Base-by-base conservation (phyloP, 2,797 vertebrate species). In the Danio kyathit region DNA sequence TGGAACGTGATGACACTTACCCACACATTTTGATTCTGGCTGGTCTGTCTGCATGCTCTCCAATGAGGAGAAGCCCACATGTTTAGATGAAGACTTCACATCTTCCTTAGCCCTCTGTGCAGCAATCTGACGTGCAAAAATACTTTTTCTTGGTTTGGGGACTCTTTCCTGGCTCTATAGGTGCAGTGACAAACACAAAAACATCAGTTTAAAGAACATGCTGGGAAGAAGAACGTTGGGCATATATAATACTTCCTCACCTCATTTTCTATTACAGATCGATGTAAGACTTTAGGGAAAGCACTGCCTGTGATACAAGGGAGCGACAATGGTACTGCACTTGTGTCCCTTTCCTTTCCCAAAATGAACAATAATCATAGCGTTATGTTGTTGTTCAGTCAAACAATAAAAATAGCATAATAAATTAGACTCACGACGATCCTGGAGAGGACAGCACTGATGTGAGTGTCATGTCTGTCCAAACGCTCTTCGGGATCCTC, bases 111-210 rank as follows among this genome's bases (percentile, higher is more conserved):
- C 83, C 81, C 91, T 96, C 88, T 94, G 96, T 16, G 94, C 94
- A 87, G 95, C 96, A 88, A 98, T 95, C 87, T 99, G 96, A 76
- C 94, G 93, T 14, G 97, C 97, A 93, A 99, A 99, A 89, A 99
- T 97, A 82, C 97, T 99, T 90, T 90, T 96, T 87, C 90, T 96
- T 69, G 89, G 94, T 88, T 89, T 90, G 52, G 86, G 59, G 29
- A 80, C 82, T 4, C 86, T 83, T 69, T 67, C 72, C 40, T 86
- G 85, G 19, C 70, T 81, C 69, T 74, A 90, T 29, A 29, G 89
- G 74, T 11, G 60, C 5, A 7, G 6, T 67, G 51, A 6, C 16
- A 84, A 7, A 12, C 5, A 29, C 6, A 73, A 70, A 7, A n/a
- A 64, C 13, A 17, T 63, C 9, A 54, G 48, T 49, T 2, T 38